Percentiles rank a stretch among this genome's conserved stretches.
phyloP scores from a whole-genome alignment of 2,888 invertebrate genomes.

The Acronicta aceris region DNA sequence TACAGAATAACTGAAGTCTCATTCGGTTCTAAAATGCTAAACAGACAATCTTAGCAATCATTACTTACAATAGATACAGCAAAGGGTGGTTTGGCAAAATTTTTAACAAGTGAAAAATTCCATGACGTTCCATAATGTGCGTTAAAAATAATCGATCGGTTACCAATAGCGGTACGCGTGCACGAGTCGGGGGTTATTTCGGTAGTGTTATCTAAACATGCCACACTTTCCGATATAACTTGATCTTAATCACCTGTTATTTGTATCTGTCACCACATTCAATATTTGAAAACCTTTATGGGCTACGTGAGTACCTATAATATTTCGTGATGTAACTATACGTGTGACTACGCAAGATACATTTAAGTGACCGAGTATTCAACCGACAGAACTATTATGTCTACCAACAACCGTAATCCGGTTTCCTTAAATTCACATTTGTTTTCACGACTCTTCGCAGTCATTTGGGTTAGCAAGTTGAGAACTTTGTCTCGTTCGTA shows the following conservation, averaged over 20 bases:
- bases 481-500: slow-evolving; percentile 57
- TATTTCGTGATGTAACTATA: slow-evolving; percentile 46
- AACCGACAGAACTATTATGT: slow-evolving; percentile 49
- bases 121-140: slow-evolving; percentile 54
- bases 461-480: slow-evolving; percentile 60
- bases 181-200: slow-evolving; percentile 70
- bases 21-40: background rate
- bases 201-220: slow-evolving; percentile 69
- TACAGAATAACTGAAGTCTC: background rate
- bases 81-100: slow-evolving; percentile 20
- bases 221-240: slow-evolving; percentile 53
- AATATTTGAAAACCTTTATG: slow-evolving; percentile 18
- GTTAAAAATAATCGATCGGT: slow-evolving; percentile 69
- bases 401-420: slow-evolving; percentile 49
- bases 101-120: slow-evolving; percentile 48
- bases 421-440: slow-evolving; percentile 53
- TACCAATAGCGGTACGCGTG: slow-evolving; percentile 62
- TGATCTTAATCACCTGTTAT: slow-evolving; percentile 62
- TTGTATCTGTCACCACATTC: slow-evolving; percentile 33
- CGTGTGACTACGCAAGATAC: slow-evolving; percentile 52
- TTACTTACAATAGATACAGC: background rate
- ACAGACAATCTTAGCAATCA: too few relatives aligned
- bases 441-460: slow-evolving; percentile 53
- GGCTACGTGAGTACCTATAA: slow-evolving; percentile 17
- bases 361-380: slow-evolving; percentile 50